A percentile compares a stretch with the other conserved stretches of the same genome.
Conservation (phyloP, 2,113 vertebrate species). For the Pseudois nayaur region DNA sequence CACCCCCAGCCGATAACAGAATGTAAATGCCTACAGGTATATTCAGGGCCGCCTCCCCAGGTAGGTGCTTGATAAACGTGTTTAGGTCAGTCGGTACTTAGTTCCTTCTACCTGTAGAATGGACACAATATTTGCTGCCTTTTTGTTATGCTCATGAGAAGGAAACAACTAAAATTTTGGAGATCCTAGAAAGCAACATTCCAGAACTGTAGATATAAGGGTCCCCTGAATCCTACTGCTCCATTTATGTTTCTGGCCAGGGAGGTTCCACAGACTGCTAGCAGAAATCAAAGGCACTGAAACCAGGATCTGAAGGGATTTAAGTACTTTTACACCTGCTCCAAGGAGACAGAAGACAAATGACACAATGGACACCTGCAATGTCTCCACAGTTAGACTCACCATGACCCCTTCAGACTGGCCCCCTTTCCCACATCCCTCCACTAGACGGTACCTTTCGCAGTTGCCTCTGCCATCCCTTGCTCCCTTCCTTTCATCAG, state of each 20-base stretch:
- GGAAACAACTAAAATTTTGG: not conserved
- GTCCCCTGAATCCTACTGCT: not conserved
- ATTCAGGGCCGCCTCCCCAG: not conserved
- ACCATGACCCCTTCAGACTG: not conserved
- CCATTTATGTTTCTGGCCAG: not conserved
- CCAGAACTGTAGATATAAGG: not conserved
- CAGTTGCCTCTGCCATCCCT: not conserved
- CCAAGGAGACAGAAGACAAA: not conserved
- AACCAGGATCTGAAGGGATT: not conserved
- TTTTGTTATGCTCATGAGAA: not conserved
- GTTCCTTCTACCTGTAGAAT: not conserved
- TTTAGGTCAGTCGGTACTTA: not conserved
- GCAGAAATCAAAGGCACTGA: not conserved
- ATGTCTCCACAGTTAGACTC: not conserved
- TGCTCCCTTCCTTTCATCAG: not conserved
- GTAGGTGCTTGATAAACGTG: not conserved
- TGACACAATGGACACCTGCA: not conserved
- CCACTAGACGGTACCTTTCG: not conserved
- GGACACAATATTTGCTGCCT: not conserved
- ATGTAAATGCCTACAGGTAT: not conserved
- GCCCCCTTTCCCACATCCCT: too few species aligned
- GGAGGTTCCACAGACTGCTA: not conserved
- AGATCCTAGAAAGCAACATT: not conserved
- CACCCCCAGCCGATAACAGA: rapidly evolving
- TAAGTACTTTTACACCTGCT: not conserved